These are phyloP conservation scores for Belgica antarctica DNA, from an alignment of 2,888 invertebrate genomes.

Conservation along the genomic window DNA sequence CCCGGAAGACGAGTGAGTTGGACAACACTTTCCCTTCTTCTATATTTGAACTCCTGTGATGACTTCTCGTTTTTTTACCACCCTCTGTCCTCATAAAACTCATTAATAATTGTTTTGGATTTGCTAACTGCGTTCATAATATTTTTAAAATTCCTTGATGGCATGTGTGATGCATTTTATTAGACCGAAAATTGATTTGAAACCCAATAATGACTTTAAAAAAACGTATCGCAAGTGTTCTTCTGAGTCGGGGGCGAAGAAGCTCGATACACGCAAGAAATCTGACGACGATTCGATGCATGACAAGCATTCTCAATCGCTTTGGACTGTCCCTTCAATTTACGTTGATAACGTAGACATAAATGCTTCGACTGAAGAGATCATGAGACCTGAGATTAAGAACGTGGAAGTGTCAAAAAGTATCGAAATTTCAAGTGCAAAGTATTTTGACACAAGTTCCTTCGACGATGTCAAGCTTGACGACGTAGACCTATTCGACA, in stretches of 20 bases:
- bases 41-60: no score
- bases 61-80: constrained; percentile 7
- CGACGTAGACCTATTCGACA: no score
- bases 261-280: no score
- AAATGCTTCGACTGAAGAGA: no score
- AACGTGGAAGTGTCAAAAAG: no score
- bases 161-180: background rate
- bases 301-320: constrained; percentile 25
- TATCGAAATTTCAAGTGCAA: no score
- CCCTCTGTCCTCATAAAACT: no score
- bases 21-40: background rate
- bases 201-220: background rate
- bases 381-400: no score
- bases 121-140: no score
- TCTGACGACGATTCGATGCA: background rate
- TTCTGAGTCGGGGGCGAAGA: background rate
- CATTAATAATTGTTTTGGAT: no score
- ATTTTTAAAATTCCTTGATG: constrained; percentile 4
- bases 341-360: constrained; percentile 45
- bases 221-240: background rate
- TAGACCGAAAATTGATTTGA: constrained; percentile 9
- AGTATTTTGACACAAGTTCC: no score
- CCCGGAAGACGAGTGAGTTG: constrained; percentile 63
- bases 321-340: constrained; percentile 32
- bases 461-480: no score